Conservation (phyloP, 2,113 vertebrate genomes). For the Carollia perspicillata region DNA sequence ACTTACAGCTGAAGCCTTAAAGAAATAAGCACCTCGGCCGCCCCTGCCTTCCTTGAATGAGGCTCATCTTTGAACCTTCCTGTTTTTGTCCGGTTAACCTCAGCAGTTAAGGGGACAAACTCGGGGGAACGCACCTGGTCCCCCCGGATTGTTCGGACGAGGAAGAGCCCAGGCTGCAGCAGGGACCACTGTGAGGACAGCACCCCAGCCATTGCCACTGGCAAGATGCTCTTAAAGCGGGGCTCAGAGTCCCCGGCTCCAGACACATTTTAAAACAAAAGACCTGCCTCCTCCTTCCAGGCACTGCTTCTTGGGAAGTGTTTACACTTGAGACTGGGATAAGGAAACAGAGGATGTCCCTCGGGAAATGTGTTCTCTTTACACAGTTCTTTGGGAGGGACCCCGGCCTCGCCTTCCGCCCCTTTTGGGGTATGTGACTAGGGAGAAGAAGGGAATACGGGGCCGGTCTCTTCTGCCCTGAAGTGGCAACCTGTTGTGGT, state of each 20-base stretch:
- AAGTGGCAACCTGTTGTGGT: background rate
- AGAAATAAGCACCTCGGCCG: background rate
- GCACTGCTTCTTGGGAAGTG: background rate
- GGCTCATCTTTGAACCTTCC: background rate
- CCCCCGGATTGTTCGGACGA: background rate
- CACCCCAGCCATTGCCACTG: fast-evolving
- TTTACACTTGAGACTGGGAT: background rate
- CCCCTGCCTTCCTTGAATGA: fast-evolving
- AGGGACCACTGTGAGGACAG: background rate
- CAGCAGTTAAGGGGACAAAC: background rate
- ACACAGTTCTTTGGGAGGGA: fast-evolving
- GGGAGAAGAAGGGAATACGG: background rate
- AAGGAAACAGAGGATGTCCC: fast-evolving
- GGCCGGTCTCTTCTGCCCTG: background rate
- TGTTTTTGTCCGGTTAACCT: background rate
- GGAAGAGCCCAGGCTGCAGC: fast-evolving
- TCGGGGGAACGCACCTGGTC: fast-evolving
- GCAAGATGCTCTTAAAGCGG: background rate
- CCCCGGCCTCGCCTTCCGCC: background rate
- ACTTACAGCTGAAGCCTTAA: background rate
- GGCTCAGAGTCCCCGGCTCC: background rate
- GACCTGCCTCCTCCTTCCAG: background rate
- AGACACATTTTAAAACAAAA: background rate
- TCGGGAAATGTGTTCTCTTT: background rate
- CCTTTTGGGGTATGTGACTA: background rate